A percentile compares a stretch with the other conserved stretches of the same genome.
Conservation (phyloP, 1,140 invertebrate species). For the Calliphora vicina region DNA sequence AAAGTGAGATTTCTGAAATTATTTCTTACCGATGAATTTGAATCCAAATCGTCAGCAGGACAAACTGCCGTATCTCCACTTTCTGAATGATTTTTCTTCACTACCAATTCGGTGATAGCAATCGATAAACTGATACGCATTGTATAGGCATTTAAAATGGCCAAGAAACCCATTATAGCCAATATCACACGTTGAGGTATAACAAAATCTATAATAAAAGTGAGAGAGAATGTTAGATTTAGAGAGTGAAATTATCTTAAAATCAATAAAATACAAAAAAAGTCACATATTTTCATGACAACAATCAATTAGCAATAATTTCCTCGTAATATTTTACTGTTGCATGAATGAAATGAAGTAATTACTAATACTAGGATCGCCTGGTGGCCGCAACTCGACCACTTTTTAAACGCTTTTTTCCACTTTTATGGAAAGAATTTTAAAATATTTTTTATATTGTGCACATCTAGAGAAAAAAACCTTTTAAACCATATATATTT, state of each 20-base stretch:
- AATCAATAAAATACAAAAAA: slow-evolving; percentile 17
- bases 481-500: too few relatives aligned
- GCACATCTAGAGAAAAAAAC: too few relatives aligned
- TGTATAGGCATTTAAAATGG: slow-evolving; percentile 86
- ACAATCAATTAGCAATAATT: background rate
- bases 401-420: too few relatives aligned
- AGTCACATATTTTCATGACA: background rate
- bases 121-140: slow-evolving; percentile 89
- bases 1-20: background rate
- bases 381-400: too few relatives aligned
- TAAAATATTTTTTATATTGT: too few relatives aligned
- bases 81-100: slow-evolving; percentile 50
- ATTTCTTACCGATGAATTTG: slow-evolving; percentile 35
- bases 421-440: too few relatives aligned
- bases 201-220: slow-evolving; percentile 67
- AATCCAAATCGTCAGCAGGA: slow-evolving; percentile 47
- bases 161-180: slow-evolving; percentile 84
- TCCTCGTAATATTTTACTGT: background rate
- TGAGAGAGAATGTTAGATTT: background rate
- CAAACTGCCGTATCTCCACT: slow-evolving; percentile 45
- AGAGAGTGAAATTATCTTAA: too few relatives aligned
- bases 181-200: slow-evolving; percentile 79
- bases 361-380: too few relatives aligned
- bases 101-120: slow-evolving; percentile 88
- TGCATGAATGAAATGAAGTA: background rate